phyloP scores from a whole-genome alignment of 2,888 invertebrate species.

The Autographa gamma region DNA sequence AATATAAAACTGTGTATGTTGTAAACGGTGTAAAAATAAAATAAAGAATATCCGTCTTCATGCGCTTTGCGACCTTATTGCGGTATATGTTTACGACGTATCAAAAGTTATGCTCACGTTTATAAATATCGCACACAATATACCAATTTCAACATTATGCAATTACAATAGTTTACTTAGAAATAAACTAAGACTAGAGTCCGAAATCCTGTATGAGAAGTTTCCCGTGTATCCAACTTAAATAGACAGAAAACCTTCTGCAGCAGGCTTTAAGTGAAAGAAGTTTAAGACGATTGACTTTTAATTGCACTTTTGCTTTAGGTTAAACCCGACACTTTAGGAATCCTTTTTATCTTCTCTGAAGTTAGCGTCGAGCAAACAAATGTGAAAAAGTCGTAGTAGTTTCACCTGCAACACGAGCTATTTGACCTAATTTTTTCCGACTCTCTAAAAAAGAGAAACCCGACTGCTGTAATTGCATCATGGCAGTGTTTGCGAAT shows the following conservation, averaged over 20 bases:
- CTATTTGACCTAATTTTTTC: not conserved
- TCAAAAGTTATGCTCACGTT: not conserved
- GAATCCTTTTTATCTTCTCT: not conserved
- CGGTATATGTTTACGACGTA: not conserved
- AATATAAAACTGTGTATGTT: not conserved
- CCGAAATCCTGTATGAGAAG: not conserved
- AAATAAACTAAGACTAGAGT: not conserved
- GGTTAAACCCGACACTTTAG: not conserved
- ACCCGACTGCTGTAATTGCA: not conserved
- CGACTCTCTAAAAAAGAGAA: not conserved
- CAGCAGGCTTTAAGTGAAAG: not conserved
- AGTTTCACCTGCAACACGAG: not conserved
- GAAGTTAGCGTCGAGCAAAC: not conserved
- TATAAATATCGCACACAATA: not conserved
- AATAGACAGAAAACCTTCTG: not conserved
- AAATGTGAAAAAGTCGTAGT: not conserved
- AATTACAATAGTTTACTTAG: too few relatives aligned
- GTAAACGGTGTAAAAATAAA: not conserved
- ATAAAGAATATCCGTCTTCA: not conserved
- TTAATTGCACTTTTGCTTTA: not conserved
- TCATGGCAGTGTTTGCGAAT: not conserved
- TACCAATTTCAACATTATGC: too few relatives aligned
- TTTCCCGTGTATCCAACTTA: not conserved
- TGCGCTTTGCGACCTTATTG: not conserved
- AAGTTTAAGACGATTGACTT: conserved; percentile 1